Base-by-base conservation (phyloP, 2,113 vertebrate species). In the Microtus oregoni region DNA sequence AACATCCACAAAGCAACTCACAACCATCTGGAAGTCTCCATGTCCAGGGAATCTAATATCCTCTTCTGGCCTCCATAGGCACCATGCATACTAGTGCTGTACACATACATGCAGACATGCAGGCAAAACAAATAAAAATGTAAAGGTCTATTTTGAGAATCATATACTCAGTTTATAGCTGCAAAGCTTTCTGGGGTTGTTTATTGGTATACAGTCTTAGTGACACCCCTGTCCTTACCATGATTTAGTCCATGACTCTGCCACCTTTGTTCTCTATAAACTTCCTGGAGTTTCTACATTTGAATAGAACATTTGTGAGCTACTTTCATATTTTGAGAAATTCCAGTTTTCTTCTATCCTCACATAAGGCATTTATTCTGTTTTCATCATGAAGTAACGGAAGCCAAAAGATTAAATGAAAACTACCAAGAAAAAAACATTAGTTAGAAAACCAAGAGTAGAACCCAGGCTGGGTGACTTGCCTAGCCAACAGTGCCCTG, bases 141-240 rank as follows among this genome's bases (percentile, higher is more conserved):
- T 24, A 86, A 92, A 88, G 28, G 87, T 92, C 90, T 75, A 32
- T 55, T 87, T 78, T 88, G 61, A 91, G 19, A 95, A 35, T 67
- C 26, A n/a, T 86, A 17, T 47, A 92, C 65, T 89, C 70, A 28
- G 91, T 79, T 94, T 95, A 75, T 78, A 70, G 11, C 22, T 94
- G 15, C 38, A 97, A 90, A 90, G 15, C 6, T 52, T 55, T 89
- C 92, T 67, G 17, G 95, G 35, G 22, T 15, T 86, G 82, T 52
- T 2, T 14, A 61, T 24, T 89, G 17, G 2, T 86, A 5, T 28
- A 65, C 13, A 88, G 26, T 67, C n/a, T 82, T 63, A 58, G 72
- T 3, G 35, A 63, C 10, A 90, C 78, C 38, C 38, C 61, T 55
- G 55, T 11, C 67, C 41, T 86, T 94, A 86, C 14, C 10, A 19